phyloP scores from a whole-genome alignment of 2,888 invertebrate genomes.

The Dynastes hyllus region DNA sequence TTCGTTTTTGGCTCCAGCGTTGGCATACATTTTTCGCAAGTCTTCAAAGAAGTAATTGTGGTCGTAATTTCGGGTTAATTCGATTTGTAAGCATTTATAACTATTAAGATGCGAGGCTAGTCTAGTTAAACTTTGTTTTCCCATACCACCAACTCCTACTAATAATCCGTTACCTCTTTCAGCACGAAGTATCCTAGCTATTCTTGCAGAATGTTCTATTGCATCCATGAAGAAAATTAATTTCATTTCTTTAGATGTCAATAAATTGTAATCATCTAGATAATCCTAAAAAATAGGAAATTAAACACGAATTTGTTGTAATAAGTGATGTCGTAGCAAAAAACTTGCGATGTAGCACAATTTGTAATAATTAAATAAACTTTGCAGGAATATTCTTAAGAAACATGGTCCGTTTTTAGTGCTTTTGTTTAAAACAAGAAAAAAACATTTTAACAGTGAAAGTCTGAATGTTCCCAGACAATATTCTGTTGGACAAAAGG shows the following conservation, averaged over 20 bases:
- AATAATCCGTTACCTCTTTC: conserved; percentile 92
- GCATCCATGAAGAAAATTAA: conserved; percentile 93
- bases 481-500: too few relatives aligned
- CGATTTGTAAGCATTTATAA: conserved; percentile 93
- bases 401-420: too few relatives aligned
- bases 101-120: conserved; percentile 89
- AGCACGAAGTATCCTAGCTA: conserved; percentile 87
- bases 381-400: too few relatives aligned
- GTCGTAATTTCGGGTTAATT: conserved; percentile 89
- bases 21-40: conserved; percentile 84
- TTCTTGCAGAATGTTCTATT: conserved; percentile 89
- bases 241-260: conserved; percentile 85
- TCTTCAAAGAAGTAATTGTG: conserved; percentile 89
- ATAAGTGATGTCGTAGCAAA: not conserved
- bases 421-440: too few relatives aligned
- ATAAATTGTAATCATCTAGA: conserved; percentile 87
- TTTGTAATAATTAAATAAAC: too few relatives aligned
- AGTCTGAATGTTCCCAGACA: too few relatives aligned
- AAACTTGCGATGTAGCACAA: too few relatives aligned
- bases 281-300: conserved; percentile 77
- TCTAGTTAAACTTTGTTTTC: conserved; percentile 87
- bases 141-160: conserved; percentile 94
- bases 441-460: too few relatives aligned
- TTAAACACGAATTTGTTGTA: not conserved
- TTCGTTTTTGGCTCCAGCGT: conserved; percentile 83